phyloP scores from a whole-genome alignment of 2,888 invertebrate species.

The Papilio gigon region DNA sequence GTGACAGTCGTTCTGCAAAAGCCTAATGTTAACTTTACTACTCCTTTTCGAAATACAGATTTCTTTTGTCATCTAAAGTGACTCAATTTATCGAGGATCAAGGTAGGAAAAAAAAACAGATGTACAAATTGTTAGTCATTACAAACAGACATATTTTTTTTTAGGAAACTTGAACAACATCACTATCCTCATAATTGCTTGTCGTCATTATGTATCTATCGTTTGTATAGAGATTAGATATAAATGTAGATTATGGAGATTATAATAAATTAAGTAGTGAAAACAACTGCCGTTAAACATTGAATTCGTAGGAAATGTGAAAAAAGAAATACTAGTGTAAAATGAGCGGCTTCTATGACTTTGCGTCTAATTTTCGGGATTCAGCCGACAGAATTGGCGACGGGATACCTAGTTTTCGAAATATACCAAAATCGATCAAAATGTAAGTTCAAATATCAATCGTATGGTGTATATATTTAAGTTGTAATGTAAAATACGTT shows the following conservation, averaged over 20 bases:
- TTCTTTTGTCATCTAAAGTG: too few relatives aligned
- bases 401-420: not conserved
- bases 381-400: not conserved
- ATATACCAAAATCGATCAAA: constrained; percentile 18
- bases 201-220: constrained; percentile 14
- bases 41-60: too few relatives aligned
- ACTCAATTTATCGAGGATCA: too few relatives aligned
- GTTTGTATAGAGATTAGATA: constrained; percentile 31
- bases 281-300: not conserved
- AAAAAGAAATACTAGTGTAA: not conserved
- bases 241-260: constrained; percentile 27
- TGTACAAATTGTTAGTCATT: too few relatives aligned
- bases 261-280: constrained; percentile 1
- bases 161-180: too few relatives aligned
- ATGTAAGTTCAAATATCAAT: constrained; percentile 26
- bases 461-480: not conserved
- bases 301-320: not conserved
- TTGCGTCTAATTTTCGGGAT: not conserved
- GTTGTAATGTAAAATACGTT: not conserved
- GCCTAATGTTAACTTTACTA: too few relatives aligned
- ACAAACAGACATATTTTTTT: too few relatives aligned
- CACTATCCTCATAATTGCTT: not conserved
- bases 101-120: too few relatives aligned
- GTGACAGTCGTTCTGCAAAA: too few relatives aligned
- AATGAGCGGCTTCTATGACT: constrained; percentile 25